Evolutionary conservation across 2,113 vertebrate genomes (phyloP), one percentile per base, ranked within the genome.

Genomic region (Ailurus styani): DNA sequence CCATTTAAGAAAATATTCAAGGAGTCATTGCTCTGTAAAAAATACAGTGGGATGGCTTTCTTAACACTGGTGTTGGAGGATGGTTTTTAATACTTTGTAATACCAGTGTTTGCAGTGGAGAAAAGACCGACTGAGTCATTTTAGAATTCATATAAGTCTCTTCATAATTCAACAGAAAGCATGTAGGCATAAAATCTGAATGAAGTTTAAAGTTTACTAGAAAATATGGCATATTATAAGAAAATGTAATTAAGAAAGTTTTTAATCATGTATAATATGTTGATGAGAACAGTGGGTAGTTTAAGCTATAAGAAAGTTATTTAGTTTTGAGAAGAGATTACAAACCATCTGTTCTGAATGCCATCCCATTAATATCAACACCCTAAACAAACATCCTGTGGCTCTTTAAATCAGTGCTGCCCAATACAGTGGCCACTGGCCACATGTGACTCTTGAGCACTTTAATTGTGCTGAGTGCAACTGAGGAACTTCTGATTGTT

Each of bases 121-220:
- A 84, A 86, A 54, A 62, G 37, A 45, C 82, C 27, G 11, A 55
- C 7, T 11, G 40, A 29, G 12, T 25, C 50, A 52, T 34, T 96
- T 96, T 14, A 57, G 42, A 88, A 20, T 78, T 54, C n/a, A 31
- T 31, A 13, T 25, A 60, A 83, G 18, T 23, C 5, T 88, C 50
- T 93, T 94, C 9, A 12, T 84, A 52, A 87, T 82, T 34, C 23
- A 87, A 12, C 15, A 81, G 89, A 64, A 75, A 90, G 25, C 20
- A 70, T 37, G 86, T 73, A 42, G 27, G 25, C 72, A 54, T 77
- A 40, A 87, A 68, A 90, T 75, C 79, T 50, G 31, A 89, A 79
- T 73, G 50, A 29, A 7, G n/a, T 54, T 92, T 50, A 57, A 73
- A 81, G 37, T 66, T 83, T 50, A 31, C 31, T 79, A 54, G 73